Percentiles rank a stretch among this genome's conserved stretches.
phyloP scores from a whole-genome alignment of 2,888 invertebrate species.

The Disparrhopalites patrizii region DNA sequence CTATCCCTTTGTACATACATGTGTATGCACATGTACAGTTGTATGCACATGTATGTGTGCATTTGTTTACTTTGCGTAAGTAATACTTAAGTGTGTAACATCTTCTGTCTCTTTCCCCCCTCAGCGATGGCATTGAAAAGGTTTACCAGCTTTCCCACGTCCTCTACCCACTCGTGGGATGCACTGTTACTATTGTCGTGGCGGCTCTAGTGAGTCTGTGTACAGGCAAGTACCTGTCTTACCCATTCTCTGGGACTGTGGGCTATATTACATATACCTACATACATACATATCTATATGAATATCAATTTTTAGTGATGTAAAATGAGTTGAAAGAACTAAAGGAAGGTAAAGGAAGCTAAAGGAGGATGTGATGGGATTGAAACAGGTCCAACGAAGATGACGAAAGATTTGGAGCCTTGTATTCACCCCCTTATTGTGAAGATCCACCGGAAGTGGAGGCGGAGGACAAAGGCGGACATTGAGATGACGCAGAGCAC shows the following conservation, averaged over 20 bases:
- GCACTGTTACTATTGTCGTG: constrained; percentile 32
- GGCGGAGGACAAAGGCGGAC: constrained; percentile 9
- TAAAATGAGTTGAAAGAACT: no score
- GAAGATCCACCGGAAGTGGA: constrained; percentile 21
- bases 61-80: no score
- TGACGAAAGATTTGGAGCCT: constrained; percentile 43
- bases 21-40: not conserved
- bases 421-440: constrained; percentile 44
- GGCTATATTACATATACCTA: not conserved
- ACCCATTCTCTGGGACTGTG: not conserved
- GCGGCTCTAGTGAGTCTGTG: constrained; percentile 35
- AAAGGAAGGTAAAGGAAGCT: no score
- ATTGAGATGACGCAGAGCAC: constrained; percentile 18
- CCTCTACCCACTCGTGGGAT: constrained; percentile 40
- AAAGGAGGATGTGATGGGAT: no score
- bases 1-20: not conserved
- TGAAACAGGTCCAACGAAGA: constrained; percentile 39
- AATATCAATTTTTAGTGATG: not conserved
- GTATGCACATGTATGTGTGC: no score
- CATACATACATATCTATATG: not conserved
- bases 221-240: constrained; percentile 28
- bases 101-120: no score
- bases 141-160: constrained; percentile 29
- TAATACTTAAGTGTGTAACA: no score
- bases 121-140: no score